Percentiles rank a stretch among this genome's conserved stretches.
Evolutionary conservation across 2,888 invertebrate species (phyloP).

Genomic region (Drosophila picticornis): DNA sequence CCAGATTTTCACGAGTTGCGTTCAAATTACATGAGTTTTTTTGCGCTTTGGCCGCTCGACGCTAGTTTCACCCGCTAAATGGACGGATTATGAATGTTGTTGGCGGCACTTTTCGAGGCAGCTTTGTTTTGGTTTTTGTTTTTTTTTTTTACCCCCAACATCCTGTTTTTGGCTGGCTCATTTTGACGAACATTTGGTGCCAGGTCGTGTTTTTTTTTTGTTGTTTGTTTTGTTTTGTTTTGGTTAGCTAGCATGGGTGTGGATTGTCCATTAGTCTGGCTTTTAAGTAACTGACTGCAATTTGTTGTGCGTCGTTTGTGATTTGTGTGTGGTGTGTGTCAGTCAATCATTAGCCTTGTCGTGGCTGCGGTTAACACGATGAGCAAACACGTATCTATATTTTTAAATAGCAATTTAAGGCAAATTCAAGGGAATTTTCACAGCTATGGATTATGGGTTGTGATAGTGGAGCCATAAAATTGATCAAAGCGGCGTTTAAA

Average conservation of each 20-base stretch:
- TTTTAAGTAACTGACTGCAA: constrained; percentile 57
- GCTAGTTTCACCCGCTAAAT: constrained; percentile 68
- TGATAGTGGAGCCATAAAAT: not conserved
- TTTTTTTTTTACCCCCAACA: constrained; percentile 1
- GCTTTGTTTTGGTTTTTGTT: constrained; percentile 2
- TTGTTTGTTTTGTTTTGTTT: not conserved
- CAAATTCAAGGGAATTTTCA: not conserved
- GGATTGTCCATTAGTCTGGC: constrained; percentile 40
- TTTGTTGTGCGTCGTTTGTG: constrained; percentile 46
- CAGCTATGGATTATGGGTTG: not conserved
- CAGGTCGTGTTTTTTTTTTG: not conserved
- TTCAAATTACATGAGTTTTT: constrained; percentile 70
- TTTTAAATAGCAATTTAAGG: not conserved
- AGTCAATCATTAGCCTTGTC: constrained; percentile 32
- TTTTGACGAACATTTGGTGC: constrained; percentile 38
- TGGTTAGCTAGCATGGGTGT: not conserved
- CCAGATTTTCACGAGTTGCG: constrained; percentile 59
- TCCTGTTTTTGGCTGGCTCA: constrained; percentile 30
- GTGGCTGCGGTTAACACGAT: constrained; percentile 36
- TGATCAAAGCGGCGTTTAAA: not conserved
- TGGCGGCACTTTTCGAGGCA: constrained; percentile 48
- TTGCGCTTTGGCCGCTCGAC: constrained; percentile 33
- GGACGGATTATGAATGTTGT: constrained; percentile 77
- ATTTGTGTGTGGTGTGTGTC: constrained; percentile 37
- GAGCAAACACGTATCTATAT: constrained; percentile 5